Conservation (phyloP, 2,888 invertebrate genomes). For the Marasmarcha lunaedactyla region DNA sequence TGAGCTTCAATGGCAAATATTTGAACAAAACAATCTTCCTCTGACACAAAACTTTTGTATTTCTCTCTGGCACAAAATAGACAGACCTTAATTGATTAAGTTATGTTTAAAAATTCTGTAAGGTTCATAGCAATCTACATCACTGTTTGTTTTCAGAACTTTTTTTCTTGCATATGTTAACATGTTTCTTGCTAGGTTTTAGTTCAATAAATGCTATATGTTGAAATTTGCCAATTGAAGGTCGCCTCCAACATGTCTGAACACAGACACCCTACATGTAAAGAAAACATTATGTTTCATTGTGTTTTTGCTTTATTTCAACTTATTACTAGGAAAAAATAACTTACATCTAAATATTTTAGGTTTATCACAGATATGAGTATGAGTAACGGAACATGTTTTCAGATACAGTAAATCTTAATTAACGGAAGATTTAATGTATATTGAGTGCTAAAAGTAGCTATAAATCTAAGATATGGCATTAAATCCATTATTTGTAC, state of each 20-base stretch:
- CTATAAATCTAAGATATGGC: no score
- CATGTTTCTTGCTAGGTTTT: no score
- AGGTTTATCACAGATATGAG: not conserved
- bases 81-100: no score
- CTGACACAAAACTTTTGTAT: conserved; percentile 3
- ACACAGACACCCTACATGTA: conserved; percentile 61
- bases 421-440: conserved; percentile 22
- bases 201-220: no score
- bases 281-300: conserved; percentile 39
- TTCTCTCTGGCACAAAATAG: conserved; percentile 9
- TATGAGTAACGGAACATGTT: conserved; percentile 2
- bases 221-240: conserved; percentile 38
- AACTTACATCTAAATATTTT: no score
- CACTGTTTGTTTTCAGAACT: no score
- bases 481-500: no score
- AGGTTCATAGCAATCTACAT: no score
- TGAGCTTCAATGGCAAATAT: conserved; percentile 38
- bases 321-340: conserved; percentile 26
- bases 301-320: conserved; percentile 38
- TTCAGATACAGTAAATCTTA: conserved; percentile 24
- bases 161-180: no score
- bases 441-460: no score
- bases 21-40: no score
- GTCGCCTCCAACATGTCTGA: conserved; percentile 62
- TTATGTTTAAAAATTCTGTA: no score